phyloP scores from a whole-genome alignment of 2,113 vertebrate species.

The Indri indri region DNA sequence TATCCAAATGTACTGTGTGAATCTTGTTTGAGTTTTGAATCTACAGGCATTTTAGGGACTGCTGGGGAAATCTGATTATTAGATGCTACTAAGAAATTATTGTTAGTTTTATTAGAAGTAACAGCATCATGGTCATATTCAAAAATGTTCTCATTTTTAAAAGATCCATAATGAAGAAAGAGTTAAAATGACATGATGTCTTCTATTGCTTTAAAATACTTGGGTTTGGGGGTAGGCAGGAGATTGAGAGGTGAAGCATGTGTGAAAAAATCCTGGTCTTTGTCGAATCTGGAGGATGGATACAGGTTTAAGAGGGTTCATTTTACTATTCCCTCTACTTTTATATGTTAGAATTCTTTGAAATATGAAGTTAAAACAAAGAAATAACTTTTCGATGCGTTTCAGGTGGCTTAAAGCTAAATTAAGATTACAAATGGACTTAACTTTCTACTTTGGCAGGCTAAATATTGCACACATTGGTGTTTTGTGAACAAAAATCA shows the following conservation, averaged over 20 bases:
- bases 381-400: not conserved
- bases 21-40: conserved; percentile 15
- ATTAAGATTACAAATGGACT: not conserved
- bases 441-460: not conserved
- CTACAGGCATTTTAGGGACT: not conserved
- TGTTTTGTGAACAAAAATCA: not conserved
- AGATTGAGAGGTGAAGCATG: not conserved
- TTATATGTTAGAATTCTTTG: not conserved
- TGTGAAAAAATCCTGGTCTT: not conserved
- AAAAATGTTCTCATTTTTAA: conserved; percentile 19
- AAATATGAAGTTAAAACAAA: conserved; percentile 17
- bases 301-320: not conserved
- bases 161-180: not conserved
- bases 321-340: conserved; percentile 22
- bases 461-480: not conserved
- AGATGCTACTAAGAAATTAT: not conserved
- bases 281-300: not conserved
- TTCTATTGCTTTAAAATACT: not conserved
- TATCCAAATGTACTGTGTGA: not conserved
- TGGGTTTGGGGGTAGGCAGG: not conserved
- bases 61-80: not conserved
- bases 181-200: not conserved
- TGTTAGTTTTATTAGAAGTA: conserved; percentile 2
- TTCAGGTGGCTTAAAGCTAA: not conserved
- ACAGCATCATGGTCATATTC: not conserved